Evolutionary conservation across 2,797 vertebrate genomes (phyloP).

Genomic region (Galago senegalensis): DNA sequence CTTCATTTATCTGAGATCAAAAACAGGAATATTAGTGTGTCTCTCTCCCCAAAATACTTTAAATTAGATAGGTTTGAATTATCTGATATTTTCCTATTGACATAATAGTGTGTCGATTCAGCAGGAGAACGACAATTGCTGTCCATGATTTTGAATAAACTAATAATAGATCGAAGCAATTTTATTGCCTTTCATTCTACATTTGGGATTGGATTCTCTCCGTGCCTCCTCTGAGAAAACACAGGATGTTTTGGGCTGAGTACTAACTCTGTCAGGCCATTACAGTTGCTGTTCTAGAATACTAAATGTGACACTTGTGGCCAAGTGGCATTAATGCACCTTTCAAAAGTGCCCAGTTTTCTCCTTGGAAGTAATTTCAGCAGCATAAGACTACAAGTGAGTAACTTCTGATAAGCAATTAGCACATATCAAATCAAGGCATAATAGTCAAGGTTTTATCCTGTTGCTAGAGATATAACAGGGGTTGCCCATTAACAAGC

Average conservation of each 20-base stretch:
- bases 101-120: background rate
- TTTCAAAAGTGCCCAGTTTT: constrained; percentile 67
- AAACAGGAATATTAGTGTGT: background rate
- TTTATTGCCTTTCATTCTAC: background rate
- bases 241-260: background rate
- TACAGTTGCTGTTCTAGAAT: constrained; percentile 41
- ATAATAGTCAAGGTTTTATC: constrained; percentile 64
- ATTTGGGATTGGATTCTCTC: background rate
- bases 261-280: background rate
- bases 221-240: background rate
- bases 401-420: constrained; percentile 81
- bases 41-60: background rate
- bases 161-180: background rate
- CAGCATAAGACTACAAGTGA: constrained; percentile 58
- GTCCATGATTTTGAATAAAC: constrained; percentile 63
- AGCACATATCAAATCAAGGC: constrained; percentile 76
- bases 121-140: constrained; percentile 14
- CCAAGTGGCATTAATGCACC: constrained; percentile 18
- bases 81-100: background rate
- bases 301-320: constrained; percentile 25
- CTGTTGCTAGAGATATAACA: constrained; percentile 76
- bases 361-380: constrained; percentile 67
- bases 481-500: constrained; percentile 77
- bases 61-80: constrained; percentile 27
- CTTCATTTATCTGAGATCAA: constrained; percentile 5